phyloP scores from a whole-genome alignment of 2,888 invertebrate species.

The Teleogryllus oceanicus region DNA sequence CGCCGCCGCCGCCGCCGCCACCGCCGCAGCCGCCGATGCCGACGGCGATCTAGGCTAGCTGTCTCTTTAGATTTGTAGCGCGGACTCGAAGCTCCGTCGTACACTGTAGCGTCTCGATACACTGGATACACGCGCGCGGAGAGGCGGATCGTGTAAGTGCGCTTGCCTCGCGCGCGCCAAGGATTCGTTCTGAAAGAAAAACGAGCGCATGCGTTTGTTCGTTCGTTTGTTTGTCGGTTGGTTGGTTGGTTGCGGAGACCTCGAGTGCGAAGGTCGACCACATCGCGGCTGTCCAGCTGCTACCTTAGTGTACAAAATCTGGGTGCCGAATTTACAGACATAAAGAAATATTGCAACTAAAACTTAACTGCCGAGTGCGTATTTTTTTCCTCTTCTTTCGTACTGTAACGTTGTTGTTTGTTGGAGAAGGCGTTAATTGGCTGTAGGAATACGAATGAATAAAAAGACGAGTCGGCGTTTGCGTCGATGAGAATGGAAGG shows the following conservation, averaged over 20 bases:
- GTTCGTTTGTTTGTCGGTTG: neutral
- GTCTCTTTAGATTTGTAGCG: constrained; percentile 1
- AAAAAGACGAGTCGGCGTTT: too few relatives aligned
- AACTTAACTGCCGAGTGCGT: too few relatives aligned
- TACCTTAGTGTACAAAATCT: constrained; percentile 8
- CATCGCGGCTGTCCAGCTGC: neutral
- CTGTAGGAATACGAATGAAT: too few relatives aligned
- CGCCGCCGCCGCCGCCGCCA: neutral
- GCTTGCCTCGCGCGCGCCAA: too few relatives aligned
- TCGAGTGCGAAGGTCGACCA: too few relatives aligned
- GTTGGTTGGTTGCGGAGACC: neutral
- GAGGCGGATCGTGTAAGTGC: too few relatives aligned
- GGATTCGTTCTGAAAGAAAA: neutral
- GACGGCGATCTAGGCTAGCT: constrained; percentile 6
- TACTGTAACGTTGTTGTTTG: too few relatives aligned
- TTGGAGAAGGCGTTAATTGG: too few relatives aligned
- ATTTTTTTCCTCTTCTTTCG: too few relatives aligned
- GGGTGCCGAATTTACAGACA: neutral
- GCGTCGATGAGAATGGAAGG: too few relatives aligned
- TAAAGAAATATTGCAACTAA: neutral
- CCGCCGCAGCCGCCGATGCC: neutral
- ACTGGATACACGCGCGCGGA: too few relatives aligned
- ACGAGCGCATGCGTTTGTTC: neutral
- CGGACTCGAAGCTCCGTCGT: neutral
- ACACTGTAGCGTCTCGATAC: neutral